Evolutionary conservation across 2,888 invertebrate species (phyloP), one percentile per base, ranked within the genome.

Genomic region (Amaurobius ferox): DNA sequence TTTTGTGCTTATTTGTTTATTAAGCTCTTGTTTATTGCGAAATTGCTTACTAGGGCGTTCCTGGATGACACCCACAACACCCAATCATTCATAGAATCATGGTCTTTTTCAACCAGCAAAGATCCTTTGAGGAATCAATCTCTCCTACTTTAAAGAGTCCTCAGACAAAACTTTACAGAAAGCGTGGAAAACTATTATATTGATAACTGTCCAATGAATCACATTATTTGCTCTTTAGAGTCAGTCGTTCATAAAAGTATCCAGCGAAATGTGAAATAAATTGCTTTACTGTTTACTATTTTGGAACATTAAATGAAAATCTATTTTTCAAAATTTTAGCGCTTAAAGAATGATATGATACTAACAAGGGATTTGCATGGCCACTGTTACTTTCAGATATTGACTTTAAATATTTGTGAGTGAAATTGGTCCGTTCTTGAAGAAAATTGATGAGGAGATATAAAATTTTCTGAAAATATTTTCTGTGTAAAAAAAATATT

Each of bases 71-170:
- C 32, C 30, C 55, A 30, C 32, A 30, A 13, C n/a, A 40, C 26
- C 30, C 55, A 71, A 71, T 71, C 73, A 68, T 68, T 68, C 44
- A 67, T 19, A n/a, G 55, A 67, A 23, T 67, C 67, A 55, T 61
- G 32, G n/a, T 80, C 28, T 79, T 64, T 64, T 26, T 40, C 13
- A 39, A 3, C 26, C n/a, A 9, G 11, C 16, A 28, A 23, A 76
- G 61, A 83, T 81, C 80, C 39, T 29, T 35, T 76, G 71, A 83
- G 76, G 71, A 83, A 76, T 76, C 76, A 76, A 71, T 77, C 70
- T 29, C 76, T 76, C 73, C 76, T 83, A 62, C 11, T 66, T 35
- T 83, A 76, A 83, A 44, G 35, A 35, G 39, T 11, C 28, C 68
- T 68, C 28, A 39, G 72, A 61, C 55, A 68, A 61, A 74, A 83